Conservation (phyloP, 2,797 vertebrate species). For the Sebastes goodei region DNA sequence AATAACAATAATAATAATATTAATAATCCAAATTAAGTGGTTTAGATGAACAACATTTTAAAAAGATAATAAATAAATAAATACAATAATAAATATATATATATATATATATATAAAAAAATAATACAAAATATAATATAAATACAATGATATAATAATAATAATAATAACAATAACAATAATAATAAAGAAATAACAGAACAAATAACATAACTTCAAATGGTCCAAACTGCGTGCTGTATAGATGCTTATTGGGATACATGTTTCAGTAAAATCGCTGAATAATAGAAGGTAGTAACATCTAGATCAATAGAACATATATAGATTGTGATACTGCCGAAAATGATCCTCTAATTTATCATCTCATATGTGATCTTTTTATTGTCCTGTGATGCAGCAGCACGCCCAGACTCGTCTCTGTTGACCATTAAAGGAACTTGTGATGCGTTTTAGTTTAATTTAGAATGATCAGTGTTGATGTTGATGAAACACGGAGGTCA, state of each 20-base stretch:
- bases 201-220: background rate
- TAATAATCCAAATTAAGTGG: too few species aligned
- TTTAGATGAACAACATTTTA: too few species aligned
- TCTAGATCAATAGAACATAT: background rate
- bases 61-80: too few species aligned
- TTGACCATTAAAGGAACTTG: background rate
- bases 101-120: too few species aligned
- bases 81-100: too few species aligned
- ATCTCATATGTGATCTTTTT: background rate
- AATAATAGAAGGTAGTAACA: background rate
- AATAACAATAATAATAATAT: too few species aligned
- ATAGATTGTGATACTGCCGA: background rate
- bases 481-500: slow-evolving; percentile 13
- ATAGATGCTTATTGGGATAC: background rate
- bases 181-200: too few species aligned
- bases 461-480: background rate
- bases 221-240: background rate
- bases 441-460: background rate
- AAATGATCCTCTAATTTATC: background rate
- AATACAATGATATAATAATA: too few species aligned
- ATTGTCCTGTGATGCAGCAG: background rate
- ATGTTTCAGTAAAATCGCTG: background rate
- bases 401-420: background rate
- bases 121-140: too few species aligned
- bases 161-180: too few species aligned